Base-by-base conservation (phyloP, 2,797 vertebrate species). In the Manis crassicaudata region DNA sequence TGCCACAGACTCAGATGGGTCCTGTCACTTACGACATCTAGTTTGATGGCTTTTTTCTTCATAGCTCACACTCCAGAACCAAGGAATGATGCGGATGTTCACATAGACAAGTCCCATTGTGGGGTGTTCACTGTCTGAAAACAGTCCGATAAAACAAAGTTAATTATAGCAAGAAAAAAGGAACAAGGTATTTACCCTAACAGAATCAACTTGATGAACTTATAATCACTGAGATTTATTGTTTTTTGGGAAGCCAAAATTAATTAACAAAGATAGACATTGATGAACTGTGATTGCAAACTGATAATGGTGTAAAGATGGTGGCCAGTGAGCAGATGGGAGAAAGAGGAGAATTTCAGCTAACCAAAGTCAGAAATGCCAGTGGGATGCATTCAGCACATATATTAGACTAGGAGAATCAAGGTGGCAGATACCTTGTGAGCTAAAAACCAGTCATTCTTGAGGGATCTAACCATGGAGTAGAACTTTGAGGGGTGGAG, bases 81-180 rank as follows among this genome's bases (percentile, higher is more conserved):
- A 92, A 92, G 52, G 40, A 37, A 63, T 92, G 89, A 58, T 5
- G 7, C 8, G 72, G 50, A 56, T 82, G 18, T 6, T 84, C 63
- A 23, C 16, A 7, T 0, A 86, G 80, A 77, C 80, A 86, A 27
- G 23, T 70, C 80, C 90, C 92, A 67, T n/a, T 1, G 21, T 35
- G 21, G 54, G 63, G 7, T 37, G 27, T 14, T 20, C 17, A 16
- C 32, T 87, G 62, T 96, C 84, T 92, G n/a, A 65, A 94, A 96
- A 76, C 17, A 92, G 62, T 40, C 86, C 88, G 73, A 95, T 90
- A 92, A 92, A 35, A n/a, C 68, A 85, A 86, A 86, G 87, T 96
- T 93, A 67, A 97, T 92, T 65, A 80, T 37, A 82, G 17, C 35
- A 82, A 96, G 91, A 96, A 96, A 91, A 91, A 85, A 95, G 40